These are phyloP conservation scores for Timandra comae DNA, from an alignment of 2,888 invertebrate species.

Conservation along the genomic window DNA sequence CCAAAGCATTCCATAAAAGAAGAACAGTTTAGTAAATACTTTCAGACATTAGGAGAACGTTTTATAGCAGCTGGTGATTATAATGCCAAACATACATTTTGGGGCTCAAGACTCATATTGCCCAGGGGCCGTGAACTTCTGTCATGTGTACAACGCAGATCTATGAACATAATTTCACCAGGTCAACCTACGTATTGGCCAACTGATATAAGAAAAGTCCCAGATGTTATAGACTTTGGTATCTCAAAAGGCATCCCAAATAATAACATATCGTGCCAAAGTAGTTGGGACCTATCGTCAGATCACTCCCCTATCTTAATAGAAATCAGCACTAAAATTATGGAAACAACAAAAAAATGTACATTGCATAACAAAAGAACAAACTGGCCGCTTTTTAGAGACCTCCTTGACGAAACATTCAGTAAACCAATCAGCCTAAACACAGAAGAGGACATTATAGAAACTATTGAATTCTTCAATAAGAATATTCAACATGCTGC, in stretches of 20 bases:
- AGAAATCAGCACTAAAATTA: neutral
- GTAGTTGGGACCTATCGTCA: slow-evolving; percentile 15
- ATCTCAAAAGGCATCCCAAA: slow-evolving; percentile 11
- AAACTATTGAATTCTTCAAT: slow-evolving; percentile 1
- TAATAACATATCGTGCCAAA: slow-evolving; percentile 9
- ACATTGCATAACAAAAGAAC: slow-evolving; percentile 9
- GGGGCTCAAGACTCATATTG: slow-evolving; percentile 16
- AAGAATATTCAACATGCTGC: slow-evolving; percentile 20
- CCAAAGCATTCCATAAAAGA: slow-evolving; percentile 7
- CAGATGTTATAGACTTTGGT: slow-evolving; percentile 21
- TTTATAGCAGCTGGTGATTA: slow-evolving; percentile 15
- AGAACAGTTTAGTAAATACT: slow-evolving; percentile 3
- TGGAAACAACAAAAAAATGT: slow-evolving; percentile 5
- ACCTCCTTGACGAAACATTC: slow-evolving; percentile 5
- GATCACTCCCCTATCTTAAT: slow-evolving; percentile 18
- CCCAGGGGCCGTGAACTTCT: slow-evolving; percentile 14
- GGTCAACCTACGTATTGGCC: slow-evolving; percentile 18
- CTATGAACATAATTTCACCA: neutral
- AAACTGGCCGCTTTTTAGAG: slow-evolving; percentile 12
- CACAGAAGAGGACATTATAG: neutral
- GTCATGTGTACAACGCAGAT: neutral
- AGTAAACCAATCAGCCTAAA: slow-evolving; percentile 4
- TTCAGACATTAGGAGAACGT: slow-evolving; percentile 1
- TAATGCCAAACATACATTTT: slow-evolving; percentile 18
- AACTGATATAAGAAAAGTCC: slow-evolving; percentile 13